phyloP scores from a whole-genome alignment of 2,113 vertebrate species.

The Tenrec ecaudatus region DNA sequence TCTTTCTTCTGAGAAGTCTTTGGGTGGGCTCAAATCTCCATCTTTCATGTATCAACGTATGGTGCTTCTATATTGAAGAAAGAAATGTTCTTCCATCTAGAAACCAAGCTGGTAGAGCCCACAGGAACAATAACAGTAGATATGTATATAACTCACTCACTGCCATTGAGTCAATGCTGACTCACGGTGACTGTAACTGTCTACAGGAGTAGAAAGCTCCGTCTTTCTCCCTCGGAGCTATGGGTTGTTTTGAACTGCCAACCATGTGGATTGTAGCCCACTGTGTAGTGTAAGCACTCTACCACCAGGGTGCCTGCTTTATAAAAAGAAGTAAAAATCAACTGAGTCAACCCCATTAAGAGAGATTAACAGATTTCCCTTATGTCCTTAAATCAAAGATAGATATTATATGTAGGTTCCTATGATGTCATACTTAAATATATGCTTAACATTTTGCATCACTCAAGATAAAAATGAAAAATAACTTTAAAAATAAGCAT shows the following conservation, averaged over 20 bases:
- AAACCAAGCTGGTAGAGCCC: not conserved
- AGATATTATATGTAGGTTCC: not conserved
- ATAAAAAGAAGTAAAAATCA: not conserved
- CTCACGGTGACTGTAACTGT: too few relatives aligned
- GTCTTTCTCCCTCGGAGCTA: too few relatives aligned
- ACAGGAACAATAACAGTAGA: not conserved
- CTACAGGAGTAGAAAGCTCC: too few relatives aligned
- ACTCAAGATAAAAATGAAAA: constrained; percentile 43
- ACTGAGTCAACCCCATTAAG: not conserved
- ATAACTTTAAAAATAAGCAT: constrained; percentile 37
- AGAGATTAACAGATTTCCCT: constrained; percentile 35
- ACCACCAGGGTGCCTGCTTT: not conserved
- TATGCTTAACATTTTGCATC: not conserved
- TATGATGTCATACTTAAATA: not conserved
- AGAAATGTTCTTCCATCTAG: not conserved
- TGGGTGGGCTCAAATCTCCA: not conserved
- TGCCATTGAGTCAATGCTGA: too few relatives aligned
- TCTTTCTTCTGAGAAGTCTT: not conserved
- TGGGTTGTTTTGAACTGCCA: too few relatives aligned
- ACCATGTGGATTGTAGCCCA: too few relatives aligned
- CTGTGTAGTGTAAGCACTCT: too few relatives aligned
- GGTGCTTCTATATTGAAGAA: not conserved
- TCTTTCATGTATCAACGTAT: not conserved
- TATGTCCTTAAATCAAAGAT: constrained; percentile 4
- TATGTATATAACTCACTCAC: not conserved